phyloP scores from a whole-genome alignment of 2,888 invertebrate species.

The Drosophila pseudotakahashii region DNA sequence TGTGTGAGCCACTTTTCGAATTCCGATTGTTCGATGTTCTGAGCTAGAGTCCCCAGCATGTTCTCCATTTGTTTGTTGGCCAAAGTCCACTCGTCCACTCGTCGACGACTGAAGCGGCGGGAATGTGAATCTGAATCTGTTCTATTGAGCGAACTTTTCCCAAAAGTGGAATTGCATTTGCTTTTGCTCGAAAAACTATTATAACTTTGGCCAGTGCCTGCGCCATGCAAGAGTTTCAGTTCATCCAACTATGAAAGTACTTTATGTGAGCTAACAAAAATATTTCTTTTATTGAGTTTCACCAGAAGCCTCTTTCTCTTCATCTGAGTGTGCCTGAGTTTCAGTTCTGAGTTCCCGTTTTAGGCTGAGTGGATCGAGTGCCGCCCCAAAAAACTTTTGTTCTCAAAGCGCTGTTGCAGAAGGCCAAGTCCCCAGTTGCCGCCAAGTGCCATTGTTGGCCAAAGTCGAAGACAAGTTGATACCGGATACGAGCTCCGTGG shows the following conservation, averaged over 20 bases:
- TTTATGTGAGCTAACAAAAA: constrained; percentile 79
- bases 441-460: constrained; percentile 62
- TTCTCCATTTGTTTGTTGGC: constrained; percentile 74
- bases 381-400: constrained; percentile 37
- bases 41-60: constrained; percentile 54
- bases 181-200: constrained; percentile 78
- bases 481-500: constrained; percentile 21
- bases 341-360: constrained; percentile 28
- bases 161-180: constrained; percentile 76
- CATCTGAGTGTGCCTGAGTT: constrained; percentile 18
- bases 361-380: constrained; percentile 40
- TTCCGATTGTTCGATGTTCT: constrained; percentile 65
- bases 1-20: constrained; percentile 59
- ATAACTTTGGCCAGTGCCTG: constrained; percentile 64
- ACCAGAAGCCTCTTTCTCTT: constrained; percentile 21
- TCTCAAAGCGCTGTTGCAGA: constrained; percentile 40
- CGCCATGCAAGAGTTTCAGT: constrained; percentile 52
- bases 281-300: constrained; percentile 78
- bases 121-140: constrained; percentile 36
- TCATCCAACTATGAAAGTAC: constrained; percentile 77
- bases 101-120: no score
- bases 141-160: constrained; percentile 67
- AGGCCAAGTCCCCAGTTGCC: constrained; percentile 56
- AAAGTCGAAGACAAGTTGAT: constrained; percentile 51
- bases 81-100: constrained; percentile 67